phyloP scores from a whole-genome alignment of 2,888 invertebrate species.

The Abrostola tripartita region DNA sequence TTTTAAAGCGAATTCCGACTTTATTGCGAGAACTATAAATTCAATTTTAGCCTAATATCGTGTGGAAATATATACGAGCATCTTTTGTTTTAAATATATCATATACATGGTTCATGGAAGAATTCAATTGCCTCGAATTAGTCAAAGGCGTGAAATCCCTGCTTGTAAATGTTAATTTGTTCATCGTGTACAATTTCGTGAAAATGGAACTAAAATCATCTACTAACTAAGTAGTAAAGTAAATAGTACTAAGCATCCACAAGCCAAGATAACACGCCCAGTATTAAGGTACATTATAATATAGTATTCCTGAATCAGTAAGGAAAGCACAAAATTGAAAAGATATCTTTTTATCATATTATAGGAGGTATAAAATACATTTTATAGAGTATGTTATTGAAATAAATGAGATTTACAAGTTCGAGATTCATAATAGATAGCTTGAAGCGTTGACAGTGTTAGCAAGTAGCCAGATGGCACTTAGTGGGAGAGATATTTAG shows the following conservation, averaged over 20 bases:
- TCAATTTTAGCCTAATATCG: conserved; percentile 34
- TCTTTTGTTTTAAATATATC: conserved; percentile 15
- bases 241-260: neutral
- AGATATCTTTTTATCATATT: conserved; percentile 28
- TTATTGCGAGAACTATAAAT: conserved; percentile 27
- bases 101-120: conserved; percentile 28
- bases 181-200: no score
- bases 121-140: conserved; percentile 11
- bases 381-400: conserved; percentile 1
- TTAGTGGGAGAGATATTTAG: conserved; percentile 65
- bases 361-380: conserved; percentile 1
- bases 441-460: conserved; percentile 27
- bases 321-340: conserved; percentile 8
- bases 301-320: neutral
- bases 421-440: conserved; percentile 35
- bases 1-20: conserved; percentile 38
- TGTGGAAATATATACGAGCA: conserved; percentile 41
- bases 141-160: neutral
- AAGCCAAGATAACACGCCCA: neutral
- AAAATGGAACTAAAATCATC: no score
- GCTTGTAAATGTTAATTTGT: neutral
- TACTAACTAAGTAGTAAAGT: neutral
- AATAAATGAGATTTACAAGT: conserved; percentile 11
- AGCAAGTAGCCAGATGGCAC: conserved; percentile 70
- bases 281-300: neutral